Evolutionary conservation across 2,888 invertebrate species (phyloP), one percentile per base, ranked within the genome.

Genomic region (Apomyelois bistriatella): DNA sequence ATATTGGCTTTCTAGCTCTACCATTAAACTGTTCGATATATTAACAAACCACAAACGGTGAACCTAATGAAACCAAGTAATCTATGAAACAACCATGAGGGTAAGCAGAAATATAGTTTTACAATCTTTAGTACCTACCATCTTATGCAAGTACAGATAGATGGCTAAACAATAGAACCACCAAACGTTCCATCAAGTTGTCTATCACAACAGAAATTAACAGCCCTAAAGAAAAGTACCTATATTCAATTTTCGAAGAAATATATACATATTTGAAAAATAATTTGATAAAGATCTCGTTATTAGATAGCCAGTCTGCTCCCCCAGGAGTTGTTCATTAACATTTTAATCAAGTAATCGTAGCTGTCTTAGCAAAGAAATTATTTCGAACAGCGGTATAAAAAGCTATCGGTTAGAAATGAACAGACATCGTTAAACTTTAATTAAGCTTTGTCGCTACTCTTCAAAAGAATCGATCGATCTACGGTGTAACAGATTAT

Each of bases 381-480:
- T 46, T 46, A 46, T 32, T 46, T 46, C 5, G 15, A 46, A 46
- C 46, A 46, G 46, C 46, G 15, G 16, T 46, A 46, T 43, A 46
- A 46, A 46, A 32, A 46, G 46, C 32, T 46, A 46, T 48, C 48
- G 36, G 48, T 22, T 48, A 48, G 36, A 16, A 35, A 15, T 16
- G 48, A 48, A 37, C 22, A 46, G 46, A 46, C 46, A 46, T 46
- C 46, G 46, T 46, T 46, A 46, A 32, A 37, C 37, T 48, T 49
- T 49, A 49, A 49, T 50, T 50, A 50, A 41, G 40, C 30, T 50
- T 50, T 30, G 49, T 50, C 49, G 40, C 49, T 50, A 10, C 49
- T 50, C 46, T 50, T 50, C 49, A 50, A 50, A 50, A 50, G 40
- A 40, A 30, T 13, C 49, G 30, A 50, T 50, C 49, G 49, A 50